Conservation (phyloP, 1,140 invertebrate species). For the Diprion similis region DNA sequence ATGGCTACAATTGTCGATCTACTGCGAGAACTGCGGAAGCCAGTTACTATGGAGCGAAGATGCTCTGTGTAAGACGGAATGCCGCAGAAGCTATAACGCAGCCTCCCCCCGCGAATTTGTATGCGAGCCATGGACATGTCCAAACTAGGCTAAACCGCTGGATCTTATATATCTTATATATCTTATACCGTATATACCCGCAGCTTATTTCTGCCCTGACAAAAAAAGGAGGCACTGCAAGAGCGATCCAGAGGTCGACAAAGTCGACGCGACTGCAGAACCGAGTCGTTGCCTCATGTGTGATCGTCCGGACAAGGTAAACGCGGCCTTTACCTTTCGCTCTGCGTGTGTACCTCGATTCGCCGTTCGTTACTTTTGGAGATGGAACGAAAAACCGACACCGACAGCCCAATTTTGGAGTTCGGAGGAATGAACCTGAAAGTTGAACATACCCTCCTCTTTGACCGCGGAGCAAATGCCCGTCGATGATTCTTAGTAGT, state of each 20-base stretch:
- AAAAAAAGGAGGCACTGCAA: not conserved
- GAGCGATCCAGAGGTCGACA: not conserved
- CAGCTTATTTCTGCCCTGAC: not conserved
- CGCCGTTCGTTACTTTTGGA: not conserved
- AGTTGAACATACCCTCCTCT: too few relatives aligned
- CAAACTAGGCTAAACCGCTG: conserved; percentile 4
- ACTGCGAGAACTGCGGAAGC: not conserved
- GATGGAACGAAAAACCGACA: not conserved
- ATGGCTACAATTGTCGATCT: not conserved
- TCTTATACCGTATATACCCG: too few relatives aligned
- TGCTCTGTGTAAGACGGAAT: not conserved
- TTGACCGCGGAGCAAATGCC: too few relatives aligned
- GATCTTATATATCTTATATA: not conserved
- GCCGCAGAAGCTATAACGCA: not conserved
- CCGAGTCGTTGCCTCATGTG: not conserved
- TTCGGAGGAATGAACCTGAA: too few relatives aligned
- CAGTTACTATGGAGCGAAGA: not conserved
- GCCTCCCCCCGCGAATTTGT: not conserved
- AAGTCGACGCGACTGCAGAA: not conserved
- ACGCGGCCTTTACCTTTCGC: not conserved
- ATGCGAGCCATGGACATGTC: not conserved
- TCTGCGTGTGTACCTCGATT: not conserved
- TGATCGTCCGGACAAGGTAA: not conserved
- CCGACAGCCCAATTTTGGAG: too few relatives aligned
- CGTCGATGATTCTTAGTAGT: too few relatives aligned